Evolutionary conservation across 2,888 invertebrate species (phyloP), one percentile per base, ranked within the genome.

Genomic region (Macaria liturata): DNA sequence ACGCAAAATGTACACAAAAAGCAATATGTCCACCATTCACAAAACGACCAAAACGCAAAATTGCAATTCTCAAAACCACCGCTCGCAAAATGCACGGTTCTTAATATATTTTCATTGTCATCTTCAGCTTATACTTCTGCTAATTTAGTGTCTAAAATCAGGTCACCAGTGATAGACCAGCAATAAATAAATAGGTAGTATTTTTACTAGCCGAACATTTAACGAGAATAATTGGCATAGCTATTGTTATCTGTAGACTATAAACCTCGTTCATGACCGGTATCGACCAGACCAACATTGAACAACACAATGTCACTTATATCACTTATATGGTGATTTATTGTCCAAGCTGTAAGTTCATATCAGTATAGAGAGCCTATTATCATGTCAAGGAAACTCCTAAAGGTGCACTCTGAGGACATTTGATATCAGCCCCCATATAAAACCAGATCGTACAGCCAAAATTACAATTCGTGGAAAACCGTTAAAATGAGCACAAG

Each of bases 371-470:
- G 34, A 37, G 5, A 4, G 34, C 44, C 65, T 60, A 65, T 58
- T 66, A 72, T 74, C 66, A 74, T 83, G 85, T 83, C 84, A 86
- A 85, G 86, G 86, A 68, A 63, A 67, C 61, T 55, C 56, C 58
- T 54, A 65, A 66, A 69, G 67, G 66, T 64, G 73, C 60, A 67
- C 64, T 51, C 53, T 65, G 72, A 78, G 80, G 77, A 80, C 76
- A 64, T 59, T 69, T 74, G 86, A 83, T 86, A 86, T 72, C 75
- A 72, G 81, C 84, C 83, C 84, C 76, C 84, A 87, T 88, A 88
- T 84, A 88, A 80, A 76, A 79, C 75, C 75, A 69, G 65, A 73
- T 69, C 72, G 62, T 64, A 60, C 68, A 57, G 58, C 61, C 62
- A 64, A 74, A 72, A 74, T 74, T 73, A 78, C 75, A 80, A 78